Evolutionary conservation across 2,113 vertebrate species (phyloP).

Genomic region (Rhineura floridana): DNA sequence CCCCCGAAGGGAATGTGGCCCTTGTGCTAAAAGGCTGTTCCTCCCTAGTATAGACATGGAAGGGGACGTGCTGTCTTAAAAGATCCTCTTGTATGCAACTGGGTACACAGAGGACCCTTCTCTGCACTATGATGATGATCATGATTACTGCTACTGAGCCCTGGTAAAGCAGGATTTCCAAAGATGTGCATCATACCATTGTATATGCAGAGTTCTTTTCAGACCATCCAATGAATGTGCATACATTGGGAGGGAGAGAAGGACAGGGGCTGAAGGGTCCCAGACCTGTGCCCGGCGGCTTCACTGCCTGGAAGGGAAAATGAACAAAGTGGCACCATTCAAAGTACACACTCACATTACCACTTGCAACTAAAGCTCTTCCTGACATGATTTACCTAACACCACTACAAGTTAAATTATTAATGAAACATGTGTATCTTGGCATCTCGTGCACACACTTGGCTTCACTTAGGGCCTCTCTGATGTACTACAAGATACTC

Average conservation of each 20-base stretch:
- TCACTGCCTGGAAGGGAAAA: neutral
- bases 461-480: neutral
- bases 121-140: no score
- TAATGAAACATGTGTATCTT: neutral
- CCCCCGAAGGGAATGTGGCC: no score
- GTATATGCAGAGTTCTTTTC: neutral
- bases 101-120: neutral
- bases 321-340: neutral
- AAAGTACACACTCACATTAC: neutral
- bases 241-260: neutral
- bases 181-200: neutral
- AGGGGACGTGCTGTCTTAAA: neutral
- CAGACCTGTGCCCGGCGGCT: no score
- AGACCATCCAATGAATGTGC: neutral
- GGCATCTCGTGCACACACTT: conserved; percentile 13
- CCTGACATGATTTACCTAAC: neutral
- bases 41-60: neutral
- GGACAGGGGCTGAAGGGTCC: no score
- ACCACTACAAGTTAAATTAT: neutral
- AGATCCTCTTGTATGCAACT: neutral
- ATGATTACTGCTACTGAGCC: neutral
- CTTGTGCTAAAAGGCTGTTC: no score
- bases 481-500: neutral
- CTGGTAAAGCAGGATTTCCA: neutral
- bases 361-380: neutral